These are phyloP conservation scores for Bryconaethiops microstoma DNA, from an alignment of 2,797 vertebrate species.

Conservation along the genomic window DNA sequence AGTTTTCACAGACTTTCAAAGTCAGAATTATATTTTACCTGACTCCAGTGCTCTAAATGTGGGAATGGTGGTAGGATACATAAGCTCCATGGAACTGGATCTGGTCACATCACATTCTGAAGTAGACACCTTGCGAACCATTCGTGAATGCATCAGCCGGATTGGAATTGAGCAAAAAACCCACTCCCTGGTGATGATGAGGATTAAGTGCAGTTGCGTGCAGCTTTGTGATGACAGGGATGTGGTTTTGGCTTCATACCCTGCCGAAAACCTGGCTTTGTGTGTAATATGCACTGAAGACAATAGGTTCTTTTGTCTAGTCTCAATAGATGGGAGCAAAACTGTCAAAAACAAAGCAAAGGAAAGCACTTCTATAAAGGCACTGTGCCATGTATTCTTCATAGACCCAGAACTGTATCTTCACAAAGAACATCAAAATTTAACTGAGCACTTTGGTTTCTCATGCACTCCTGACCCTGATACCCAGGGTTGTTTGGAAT, in stretches of 20 bases:
- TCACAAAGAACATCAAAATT: constrained; percentile 88
- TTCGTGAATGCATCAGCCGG: constrained; percentile 89
- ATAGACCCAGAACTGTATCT: constrained; percentile 91
- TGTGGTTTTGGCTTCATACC: constrained; percentile 86
- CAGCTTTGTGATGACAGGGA: constrained; percentile 88
- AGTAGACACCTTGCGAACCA: constrained; percentile 85
- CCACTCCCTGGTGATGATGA: constrained; percentile 93
- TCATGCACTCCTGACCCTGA: constrained; percentile 92
- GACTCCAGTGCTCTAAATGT: constrained; percentile 88
- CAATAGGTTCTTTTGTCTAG: constrained; percentile 91
- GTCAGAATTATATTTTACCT: constrained; percentile 73
- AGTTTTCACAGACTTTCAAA: constrained; percentile 76
- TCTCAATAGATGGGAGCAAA: constrained; percentile 85
- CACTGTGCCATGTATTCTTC: constrained; percentile 96
- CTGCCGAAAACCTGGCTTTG: constrained; percentile 92
- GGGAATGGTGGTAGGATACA: constrained; percentile 92
- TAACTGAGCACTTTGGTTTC: constrained; percentile 89
- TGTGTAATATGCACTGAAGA: constrained; percentile 93
- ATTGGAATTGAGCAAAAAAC: constrained; percentile 90
- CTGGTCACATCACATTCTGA: constrained; percentile 82
- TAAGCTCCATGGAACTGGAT: constrained; percentile 92
- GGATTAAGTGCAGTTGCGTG: constrained; percentile 90
- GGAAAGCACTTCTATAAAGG: constrained; percentile 80
- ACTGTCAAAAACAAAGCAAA: constrained; percentile 70
- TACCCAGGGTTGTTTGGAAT: constrained; percentile 89